Percentiles rank a stretch among this genome's conserved stretches.
Evolutionary conservation across 2,113 vertebrate species (phyloP).

Genomic region (Erythrocebus patas): DNA sequence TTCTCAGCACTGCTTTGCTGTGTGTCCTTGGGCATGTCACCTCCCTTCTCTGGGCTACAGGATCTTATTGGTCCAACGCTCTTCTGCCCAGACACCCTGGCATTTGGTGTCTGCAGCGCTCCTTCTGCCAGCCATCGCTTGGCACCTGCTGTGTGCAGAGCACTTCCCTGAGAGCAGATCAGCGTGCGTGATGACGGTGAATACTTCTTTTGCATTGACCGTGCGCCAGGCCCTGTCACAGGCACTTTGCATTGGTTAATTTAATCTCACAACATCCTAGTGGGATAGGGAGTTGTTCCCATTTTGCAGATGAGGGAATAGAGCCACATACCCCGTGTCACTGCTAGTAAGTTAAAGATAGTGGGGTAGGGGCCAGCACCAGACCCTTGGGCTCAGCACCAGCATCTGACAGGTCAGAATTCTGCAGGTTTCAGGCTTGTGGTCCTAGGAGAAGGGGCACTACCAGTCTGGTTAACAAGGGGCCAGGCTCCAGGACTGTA

Average conservation of each 20-base stretch:
- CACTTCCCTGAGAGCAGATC: rapidly evolving
- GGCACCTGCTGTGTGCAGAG: background rate
- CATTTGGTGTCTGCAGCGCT: background rate
- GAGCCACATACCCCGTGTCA: background rate
- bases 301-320: background rate
- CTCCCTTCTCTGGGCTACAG: background rate
- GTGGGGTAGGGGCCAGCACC: no score
- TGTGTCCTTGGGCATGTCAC: background rate
- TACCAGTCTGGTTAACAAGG: background rate
- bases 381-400: background rate
- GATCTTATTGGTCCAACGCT: background rate
- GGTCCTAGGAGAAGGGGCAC: background rate
- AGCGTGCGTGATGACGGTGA: rapidly evolving
- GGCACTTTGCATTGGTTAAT: background rate
- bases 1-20: background rate
- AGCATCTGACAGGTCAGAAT: background rate
- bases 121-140: background rate
- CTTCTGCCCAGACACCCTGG: background rate
- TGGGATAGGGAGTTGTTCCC: background rate
- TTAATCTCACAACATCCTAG: background rate
- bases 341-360: background rate
- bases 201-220: rapidly evolving
- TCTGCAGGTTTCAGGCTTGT: background rate
- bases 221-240: no score
- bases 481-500: background rate